These are phyloP conservation scores for Chlorodrepanis virens DNA, from an alignment of 2,113 vertebrate genomes.

Conservation along the genomic window DNA sequence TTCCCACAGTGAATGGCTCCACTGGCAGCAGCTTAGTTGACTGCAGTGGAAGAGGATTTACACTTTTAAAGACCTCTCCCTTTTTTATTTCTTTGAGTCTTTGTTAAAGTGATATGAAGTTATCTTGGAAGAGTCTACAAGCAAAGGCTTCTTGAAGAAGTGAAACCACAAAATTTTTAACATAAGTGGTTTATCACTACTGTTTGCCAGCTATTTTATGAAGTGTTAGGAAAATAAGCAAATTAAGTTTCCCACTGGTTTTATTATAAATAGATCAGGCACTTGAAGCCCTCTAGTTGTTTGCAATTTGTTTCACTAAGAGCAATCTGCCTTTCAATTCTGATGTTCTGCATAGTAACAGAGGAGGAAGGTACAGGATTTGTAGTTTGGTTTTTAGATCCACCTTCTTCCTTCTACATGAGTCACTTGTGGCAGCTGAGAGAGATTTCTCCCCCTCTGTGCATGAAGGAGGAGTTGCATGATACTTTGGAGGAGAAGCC, in stretches of 20 bases:
- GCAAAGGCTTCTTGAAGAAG: background rate
- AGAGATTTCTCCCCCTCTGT: background rate
- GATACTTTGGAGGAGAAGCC: background rate
- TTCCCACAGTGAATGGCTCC: background rate
- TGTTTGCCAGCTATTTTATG: constrained; percentile 45
- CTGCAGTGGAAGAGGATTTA: background rate
- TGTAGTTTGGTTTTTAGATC: background rate
- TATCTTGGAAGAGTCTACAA: background rate
- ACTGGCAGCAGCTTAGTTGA: background rate
- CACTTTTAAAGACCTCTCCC: background rate
- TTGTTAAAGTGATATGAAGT: background rate
- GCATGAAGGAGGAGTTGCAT: accelerated
- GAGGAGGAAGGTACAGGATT: background rate
- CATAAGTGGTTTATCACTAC: constrained; percentile 20
- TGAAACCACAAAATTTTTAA: background rate
- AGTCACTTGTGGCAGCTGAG: background rate
- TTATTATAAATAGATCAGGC: constrained; percentile 16
- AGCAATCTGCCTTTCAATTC: background rate
- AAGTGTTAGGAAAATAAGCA: constrained; percentile 42
- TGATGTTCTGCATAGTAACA: background rate
- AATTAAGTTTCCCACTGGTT: constrained; percentile 13
- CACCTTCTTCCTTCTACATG: background rate
- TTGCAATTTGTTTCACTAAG: background rate
- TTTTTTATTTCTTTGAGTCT: background rate
- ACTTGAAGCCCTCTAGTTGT: background rate